Conservation (phyloP, 2,888 invertebrate genomes). For the Tetrapedia diversipes region DNA sequence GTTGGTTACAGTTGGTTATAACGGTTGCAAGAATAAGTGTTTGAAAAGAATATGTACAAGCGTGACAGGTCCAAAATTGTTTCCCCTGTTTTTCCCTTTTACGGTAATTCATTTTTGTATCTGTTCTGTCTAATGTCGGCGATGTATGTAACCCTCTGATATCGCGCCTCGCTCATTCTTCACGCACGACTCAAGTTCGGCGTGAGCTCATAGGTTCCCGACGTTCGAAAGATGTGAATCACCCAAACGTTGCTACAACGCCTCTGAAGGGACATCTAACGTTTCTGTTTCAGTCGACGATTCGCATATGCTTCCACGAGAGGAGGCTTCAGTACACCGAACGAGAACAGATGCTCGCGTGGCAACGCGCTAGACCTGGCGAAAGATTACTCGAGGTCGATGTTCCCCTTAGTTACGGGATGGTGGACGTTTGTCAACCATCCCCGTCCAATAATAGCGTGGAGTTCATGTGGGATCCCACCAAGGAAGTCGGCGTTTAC, state of each 20-base stretch:
- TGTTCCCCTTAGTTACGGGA: slow-evolving; percentile 96
- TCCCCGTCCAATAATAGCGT: slow-evolving; percentile 89
- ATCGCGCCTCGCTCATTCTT: background rate
- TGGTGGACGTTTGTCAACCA: slow-evolving; percentile 92
- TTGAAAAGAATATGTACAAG: no score
- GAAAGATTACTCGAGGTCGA: slow-evolving; percentile 97
- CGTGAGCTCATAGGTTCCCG: slow-evolving; percentile 60
- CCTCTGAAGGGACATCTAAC: slow-evolving; percentile 72
- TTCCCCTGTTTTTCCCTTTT: no score
- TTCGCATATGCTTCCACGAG: slow-evolving; percentile 98
- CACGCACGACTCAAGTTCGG: slow-evolving; percentile 12
- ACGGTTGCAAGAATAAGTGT: background rate
- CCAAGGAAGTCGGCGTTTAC: slow-evolving; percentile 97
- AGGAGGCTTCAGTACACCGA: slow-evolving; percentile 97
- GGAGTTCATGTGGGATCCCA: slow-evolving; percentile 97
- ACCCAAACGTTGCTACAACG: slow-evolving; percentile 73
- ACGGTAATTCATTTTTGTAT: no score
- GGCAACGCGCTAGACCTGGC: slow-evolving; percentile 95
- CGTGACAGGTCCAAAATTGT: no score
- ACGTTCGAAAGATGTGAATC: slow-evolving; percentile 72
- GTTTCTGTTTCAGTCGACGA: slow-evolving; percentile 88
- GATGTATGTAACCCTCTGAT: no score
- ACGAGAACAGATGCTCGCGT: slow-evolving; percentile 95
- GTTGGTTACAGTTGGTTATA: slow-evolving; percentile 35
- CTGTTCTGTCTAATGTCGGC: no score